Conservation (phyloP, 2,113 vertebrate genomes). For the Prolemur simus region DNA sequence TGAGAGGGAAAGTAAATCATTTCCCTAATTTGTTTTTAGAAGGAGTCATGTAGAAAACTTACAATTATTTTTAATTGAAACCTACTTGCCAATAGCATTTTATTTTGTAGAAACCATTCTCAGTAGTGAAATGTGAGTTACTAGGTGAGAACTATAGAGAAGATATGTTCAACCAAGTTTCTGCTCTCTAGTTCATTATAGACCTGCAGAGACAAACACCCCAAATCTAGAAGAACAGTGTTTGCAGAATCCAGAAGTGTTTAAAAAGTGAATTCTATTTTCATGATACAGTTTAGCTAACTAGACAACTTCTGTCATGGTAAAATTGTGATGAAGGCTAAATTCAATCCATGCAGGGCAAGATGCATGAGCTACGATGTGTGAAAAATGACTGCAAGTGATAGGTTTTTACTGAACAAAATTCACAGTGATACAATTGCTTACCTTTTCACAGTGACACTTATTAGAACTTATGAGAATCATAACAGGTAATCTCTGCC, state of each 20-base stretch:
- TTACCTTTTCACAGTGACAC: conserved; percentile 80
- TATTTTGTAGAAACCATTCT: conserved; percentile 13
- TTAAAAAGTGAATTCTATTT: conserved; percentile 59
- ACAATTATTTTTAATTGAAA: not conserved
- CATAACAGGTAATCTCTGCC: conserved; percentile 77
- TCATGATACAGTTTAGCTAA: conserved; percentile 70
- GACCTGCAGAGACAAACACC: not conserved
- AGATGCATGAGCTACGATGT: conserved; percentile 65
- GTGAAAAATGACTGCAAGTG: conserved; percentile 76
- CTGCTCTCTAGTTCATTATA: not conserved
- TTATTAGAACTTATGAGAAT: conserved; percentile 82
- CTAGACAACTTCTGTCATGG: conserved; percentile 46
- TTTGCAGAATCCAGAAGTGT: not conserved
- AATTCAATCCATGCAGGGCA: conserved; percentile 66
- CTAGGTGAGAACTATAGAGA: not conserved
- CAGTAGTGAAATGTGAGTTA: not conserved
- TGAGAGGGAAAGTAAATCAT: not conserved
- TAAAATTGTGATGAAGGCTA: conserved; percentile 71
- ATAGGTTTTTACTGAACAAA: conserved; percentile 80
- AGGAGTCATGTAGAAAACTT: not conserved
- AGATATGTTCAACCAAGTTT: not conserved
- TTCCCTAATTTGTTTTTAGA: conserved; percentile 5
- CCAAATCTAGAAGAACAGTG: not conserved
- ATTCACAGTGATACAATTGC: conserved; percentile 78
- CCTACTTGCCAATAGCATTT: not conserved